phyloP scores from a whole-genome alignment of 2,888 invertebrate species.

The Crocallis elinguaria region DNA sequence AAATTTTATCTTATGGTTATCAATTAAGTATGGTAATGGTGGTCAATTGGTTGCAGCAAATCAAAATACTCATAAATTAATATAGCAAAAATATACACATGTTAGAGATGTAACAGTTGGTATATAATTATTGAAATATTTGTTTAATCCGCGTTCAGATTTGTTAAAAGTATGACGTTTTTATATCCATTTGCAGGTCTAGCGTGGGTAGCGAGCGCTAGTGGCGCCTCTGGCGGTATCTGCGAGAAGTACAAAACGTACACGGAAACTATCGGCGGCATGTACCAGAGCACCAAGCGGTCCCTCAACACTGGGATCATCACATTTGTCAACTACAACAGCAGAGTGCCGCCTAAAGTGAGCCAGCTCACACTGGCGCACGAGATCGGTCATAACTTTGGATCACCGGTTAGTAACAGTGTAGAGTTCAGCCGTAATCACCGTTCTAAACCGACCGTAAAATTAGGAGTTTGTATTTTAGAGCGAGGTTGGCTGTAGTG shows the following conservation, averaged over 20 bases:
- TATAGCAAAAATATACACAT: too few relatives aligned
- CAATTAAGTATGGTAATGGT: too few relatives aligned
- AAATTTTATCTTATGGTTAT: too few relatives aligned
- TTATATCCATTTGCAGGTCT: conserved; percentile 92
- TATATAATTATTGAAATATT: too few relatives aligned
- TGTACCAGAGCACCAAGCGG: conserved; percentile 96
- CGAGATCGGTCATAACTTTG: conserved; percentile 99
- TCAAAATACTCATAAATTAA: too few relatives aligned
- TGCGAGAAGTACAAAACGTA: conserved; percentile 99
- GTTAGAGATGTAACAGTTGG: too few relatives aligned
- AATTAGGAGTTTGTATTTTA: too few relatives aligned
- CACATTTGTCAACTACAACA: conserved; percentile 99
- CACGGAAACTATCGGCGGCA: conserved; percentile 97
- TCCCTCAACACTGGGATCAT: conserved; percentile 99
- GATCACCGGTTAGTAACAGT: conserved; percentile 92
- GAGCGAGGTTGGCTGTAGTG: too few relatives aligned
- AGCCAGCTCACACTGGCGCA: conserved; percentile 99
- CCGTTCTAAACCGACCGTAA: too few relatives aligned
- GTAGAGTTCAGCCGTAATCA: not conserved
- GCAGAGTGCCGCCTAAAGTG: conserved; percentile 98
- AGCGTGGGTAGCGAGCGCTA: conserved; percentile 99
- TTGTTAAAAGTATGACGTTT: too few relatives aligned
- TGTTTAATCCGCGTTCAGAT: too few relatives aligned
- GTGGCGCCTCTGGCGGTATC: conserved; percentile 98
- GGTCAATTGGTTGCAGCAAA: too few relatives aligned